Conservation (phyloP, 1,140 invertebrate species). For the Habropoda laboriosa region DNA sequence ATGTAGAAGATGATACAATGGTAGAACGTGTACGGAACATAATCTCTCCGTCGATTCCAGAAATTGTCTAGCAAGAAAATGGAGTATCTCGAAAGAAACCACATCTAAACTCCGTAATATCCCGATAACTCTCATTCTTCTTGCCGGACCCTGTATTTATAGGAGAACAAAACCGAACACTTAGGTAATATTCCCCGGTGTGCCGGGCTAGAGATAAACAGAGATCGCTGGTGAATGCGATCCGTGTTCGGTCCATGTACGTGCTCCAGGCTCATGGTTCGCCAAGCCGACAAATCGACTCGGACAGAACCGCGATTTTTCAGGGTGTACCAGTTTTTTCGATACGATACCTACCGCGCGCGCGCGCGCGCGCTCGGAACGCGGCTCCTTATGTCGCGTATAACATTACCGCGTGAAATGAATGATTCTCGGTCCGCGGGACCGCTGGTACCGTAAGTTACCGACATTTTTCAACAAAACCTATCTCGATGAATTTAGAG, state of each 20-base stretch:
- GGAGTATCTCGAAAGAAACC: too few relatives aligned
- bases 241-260: constrained; percentile 27
- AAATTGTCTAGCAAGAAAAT: too few relatives aligned
- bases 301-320: constrained; percentile 33
- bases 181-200: constrained; percentile 3
- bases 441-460: constrained; percentile 12
- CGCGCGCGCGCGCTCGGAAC: constrained; percentile 18
- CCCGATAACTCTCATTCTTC: neutral
- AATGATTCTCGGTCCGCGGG: constrained; percentile 20
- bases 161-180: neutral
- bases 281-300: constrained; percentile 41
- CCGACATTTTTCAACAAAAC: neutral
- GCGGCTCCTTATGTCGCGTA: constrained; percentile 29
- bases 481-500: neutral
- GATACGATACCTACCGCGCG: constrained; percentile 25
- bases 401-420: constrained; percentile 42
- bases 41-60: fast-evolving
- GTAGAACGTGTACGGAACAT: too few relatives aligned
- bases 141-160: neutral
- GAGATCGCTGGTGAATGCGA: neutral
- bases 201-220: neutral
- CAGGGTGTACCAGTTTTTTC: constrained; percentile 35
- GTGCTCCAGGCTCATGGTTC: constrained; percentile 4
- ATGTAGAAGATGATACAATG: too few relatives aligned
- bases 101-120: neutral